Evolutionary conservation across 2,888 invertebrate species (phyloP).

Genomic region (Panzeria rudis): DNA sequence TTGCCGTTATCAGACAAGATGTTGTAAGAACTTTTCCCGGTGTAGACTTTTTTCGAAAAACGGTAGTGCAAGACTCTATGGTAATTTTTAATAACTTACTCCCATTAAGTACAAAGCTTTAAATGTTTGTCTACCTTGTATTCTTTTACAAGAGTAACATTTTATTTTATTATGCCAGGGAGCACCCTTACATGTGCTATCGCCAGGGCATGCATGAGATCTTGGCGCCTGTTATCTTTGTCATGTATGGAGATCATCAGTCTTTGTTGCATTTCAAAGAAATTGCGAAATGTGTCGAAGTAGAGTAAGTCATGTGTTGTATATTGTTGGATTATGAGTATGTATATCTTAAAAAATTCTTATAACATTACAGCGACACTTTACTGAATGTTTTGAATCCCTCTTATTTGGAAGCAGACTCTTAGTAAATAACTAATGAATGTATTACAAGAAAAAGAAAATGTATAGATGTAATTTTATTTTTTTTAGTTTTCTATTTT

Average conservation of each 20-base stretch:
- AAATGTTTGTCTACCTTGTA: neutral
- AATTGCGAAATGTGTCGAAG: conserved; percentile 78
- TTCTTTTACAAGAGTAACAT: conserved; percentile 84
- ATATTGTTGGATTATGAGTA: neutral
- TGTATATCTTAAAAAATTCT: neutral
- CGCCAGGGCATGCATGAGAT: conserved; percentile 96
- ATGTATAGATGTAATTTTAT: neutral
- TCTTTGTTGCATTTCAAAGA: conserved; percentile 87
- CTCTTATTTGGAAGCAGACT: conserved; percentile 90
- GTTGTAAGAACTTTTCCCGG: conserved; percentile 93
- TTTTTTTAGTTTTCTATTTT: conserved; percentile 87
- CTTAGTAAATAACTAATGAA: conserved; percentile 86
- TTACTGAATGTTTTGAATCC: conserved; percentile 88
- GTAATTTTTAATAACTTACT: conserved; percentile 79
- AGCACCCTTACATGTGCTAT: conserved; percentile 89
- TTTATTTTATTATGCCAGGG: conserved; percentile 87
- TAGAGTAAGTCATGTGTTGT: conserved; percentile 78
- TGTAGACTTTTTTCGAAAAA: conserved; percentile 89
- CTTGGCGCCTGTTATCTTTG: conserved; percentile 91
- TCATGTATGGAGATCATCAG: conserved; percentile 90
- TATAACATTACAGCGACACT: conserved; percentile 85
- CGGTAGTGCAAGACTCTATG: conserved; percentile 89
- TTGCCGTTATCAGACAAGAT: conserved; percentile 90
- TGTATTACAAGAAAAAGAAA: neutral
- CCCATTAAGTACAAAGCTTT: neutral